Conservation (phyloP, 2,888 invertebrate genomes). For the Ochropacha duplaris region DNA sequence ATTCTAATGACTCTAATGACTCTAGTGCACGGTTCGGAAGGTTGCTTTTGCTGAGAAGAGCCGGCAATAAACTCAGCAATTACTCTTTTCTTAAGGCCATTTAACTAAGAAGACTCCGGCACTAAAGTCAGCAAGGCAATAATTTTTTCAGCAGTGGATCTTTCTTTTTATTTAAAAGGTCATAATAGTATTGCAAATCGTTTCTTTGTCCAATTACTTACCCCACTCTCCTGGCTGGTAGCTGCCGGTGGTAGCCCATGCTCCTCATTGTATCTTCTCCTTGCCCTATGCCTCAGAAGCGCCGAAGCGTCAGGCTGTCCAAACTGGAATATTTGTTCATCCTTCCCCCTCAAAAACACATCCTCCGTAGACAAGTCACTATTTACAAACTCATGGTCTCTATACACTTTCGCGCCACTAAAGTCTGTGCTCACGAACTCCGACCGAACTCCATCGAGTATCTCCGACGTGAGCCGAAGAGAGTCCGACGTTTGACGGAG, state of each 20-base stretch:
- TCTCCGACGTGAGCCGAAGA: slow-evolving; percentile 67
- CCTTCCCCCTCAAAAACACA: slow-evolving; percentile 58
- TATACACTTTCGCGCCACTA: slow-evolving; percentile 17
- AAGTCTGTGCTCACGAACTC: slow-evolving; percentile 56
- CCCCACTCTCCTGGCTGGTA: slow-evolving; percentile 80
- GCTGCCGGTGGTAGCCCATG: slow-evolving; percentile 68
- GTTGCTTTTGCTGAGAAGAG: no score
- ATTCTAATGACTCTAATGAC: no score
- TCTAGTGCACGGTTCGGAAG: no score
- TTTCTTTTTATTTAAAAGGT: no score
- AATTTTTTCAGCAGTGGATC: no score
- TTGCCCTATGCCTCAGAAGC: slow-evolving; percentile 76
- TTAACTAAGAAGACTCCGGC: no score
- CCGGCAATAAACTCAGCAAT: no score
- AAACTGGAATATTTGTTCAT: slow-evolving; percentile 73
- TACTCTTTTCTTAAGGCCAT: no score
- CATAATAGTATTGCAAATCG: no score
- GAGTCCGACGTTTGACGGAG: slow-evolving; percentile 70
- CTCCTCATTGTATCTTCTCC: slow-evolving; percentile 72
- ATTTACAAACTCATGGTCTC: slow-evolving; percentile 36
- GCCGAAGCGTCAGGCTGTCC: slow-evolving; percentile 85
- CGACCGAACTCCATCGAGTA: slow-evolving; percentile 58
- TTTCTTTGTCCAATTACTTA: no score
- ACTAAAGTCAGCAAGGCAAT: no score
- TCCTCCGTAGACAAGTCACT: slow-evolving; percentile 58